Evolutionary conservation across 2,888 invertebrate genomes (phyloP), one percentile per base, ranked within the genome.

Genomic region (Callyntrura sp.): DNA sequence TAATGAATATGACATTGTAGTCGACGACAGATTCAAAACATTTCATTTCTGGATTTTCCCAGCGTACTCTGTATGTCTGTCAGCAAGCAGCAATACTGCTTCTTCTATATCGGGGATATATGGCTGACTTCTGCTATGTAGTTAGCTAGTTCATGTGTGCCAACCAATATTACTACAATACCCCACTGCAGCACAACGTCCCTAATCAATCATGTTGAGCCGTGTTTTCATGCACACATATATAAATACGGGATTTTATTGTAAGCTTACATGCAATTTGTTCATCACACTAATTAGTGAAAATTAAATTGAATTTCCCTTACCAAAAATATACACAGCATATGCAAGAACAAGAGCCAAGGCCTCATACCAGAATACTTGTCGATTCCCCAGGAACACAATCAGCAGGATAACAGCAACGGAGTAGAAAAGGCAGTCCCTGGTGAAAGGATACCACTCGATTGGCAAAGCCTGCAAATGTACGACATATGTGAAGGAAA

Each of bases 401-500:
- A 94, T 94, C 17, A 95, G 93, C 11, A 94, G 93, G 23, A 94
- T 90, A 23, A 95, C 94, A 35, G 94, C 94, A 20, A 94, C 57
- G 2, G 94, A 92, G 90, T 95, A 95, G 87, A 94, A 94, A 8
- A 94, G 78, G 65, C 94, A 94, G 91, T 95, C 95, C 57, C 95
- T 91, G 4, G 94, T 94, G 93, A 98, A 95, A 3, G 97, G 97
- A 97, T 97, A 97, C 97, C 97, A 97, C 94, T 97, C 97, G 93
- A 97, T 94, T 4, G 97, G 97, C 91, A 97, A 97, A 86, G 97
- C 97, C 97, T 97, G 94, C 17, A 94, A n/a, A n/a, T 17, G 28
- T 28, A 65, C 20, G n/a, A 73, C 45, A 28, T 9, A 68, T 35
- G 94, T 84, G 92, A 82, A 81, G 65, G 8, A 17, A 14, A 45